Conservation (phyloP, 30 jellyfish, hydroid and myxozoan species). For the Clytia hemisphaerica region DNA sequence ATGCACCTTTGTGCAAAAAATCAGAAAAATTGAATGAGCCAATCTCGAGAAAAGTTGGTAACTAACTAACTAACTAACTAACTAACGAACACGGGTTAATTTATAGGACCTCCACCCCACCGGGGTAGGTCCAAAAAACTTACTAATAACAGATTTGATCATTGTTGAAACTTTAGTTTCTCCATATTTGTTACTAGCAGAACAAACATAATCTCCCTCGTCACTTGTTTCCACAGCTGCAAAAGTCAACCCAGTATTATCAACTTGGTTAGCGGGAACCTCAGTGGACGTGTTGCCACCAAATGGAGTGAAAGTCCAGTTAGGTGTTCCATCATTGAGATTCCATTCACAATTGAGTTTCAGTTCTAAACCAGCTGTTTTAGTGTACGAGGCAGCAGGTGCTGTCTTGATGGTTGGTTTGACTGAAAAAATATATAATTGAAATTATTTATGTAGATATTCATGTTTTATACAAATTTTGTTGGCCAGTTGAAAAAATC, state of each 20-base stretch:
- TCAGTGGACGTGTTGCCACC: neutral
- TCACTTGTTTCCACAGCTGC: neutral
- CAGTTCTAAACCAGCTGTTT: conserved; percentile 12
- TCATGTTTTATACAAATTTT: neutral
- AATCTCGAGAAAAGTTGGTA: too few species aligned
- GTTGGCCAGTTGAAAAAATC: neutral
- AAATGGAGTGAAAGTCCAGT: neutral
- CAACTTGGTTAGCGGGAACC: neutral
- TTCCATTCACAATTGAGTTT: conserved; percentile 15
- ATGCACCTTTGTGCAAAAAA: too few species aligned
- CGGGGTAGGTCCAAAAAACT: too few species aligned
- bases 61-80: too few species aligned
- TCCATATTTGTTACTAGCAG: conserved; percentile 2
- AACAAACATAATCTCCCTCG: conserved; percentile 24
- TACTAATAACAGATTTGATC: neutral
- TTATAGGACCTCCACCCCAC: too few species aligned
- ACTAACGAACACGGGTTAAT: too few species aligned
- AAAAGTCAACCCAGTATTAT: conserved; percentile 2
- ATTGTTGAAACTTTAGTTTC: conserved; percentile 6
- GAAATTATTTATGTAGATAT: neutral
- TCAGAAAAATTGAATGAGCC: too few species aligned
- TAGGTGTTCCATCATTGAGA: neutral
- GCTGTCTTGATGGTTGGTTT: neutral
- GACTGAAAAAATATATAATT: neutral
- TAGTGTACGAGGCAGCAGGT: neutral